Percentiles rank a stretch among this genome's conserved stretches.
Evolutionary conservation across 2,113 vertebrate species (phyloP).

Genomic region (Xenopus borealis): DNA sequence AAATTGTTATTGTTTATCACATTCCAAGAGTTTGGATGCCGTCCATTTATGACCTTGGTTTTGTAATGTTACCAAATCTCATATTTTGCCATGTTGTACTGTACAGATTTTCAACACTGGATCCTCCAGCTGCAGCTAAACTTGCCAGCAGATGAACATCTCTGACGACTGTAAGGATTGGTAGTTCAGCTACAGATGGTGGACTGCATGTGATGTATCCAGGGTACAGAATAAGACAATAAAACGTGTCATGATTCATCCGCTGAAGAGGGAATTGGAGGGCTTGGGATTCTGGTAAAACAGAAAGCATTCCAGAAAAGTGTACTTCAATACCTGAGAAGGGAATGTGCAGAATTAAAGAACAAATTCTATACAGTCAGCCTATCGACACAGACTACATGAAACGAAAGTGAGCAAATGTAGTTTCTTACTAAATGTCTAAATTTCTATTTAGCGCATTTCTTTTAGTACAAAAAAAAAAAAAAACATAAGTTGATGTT

Average conservation of each 20-base stretch:
- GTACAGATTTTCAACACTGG: background rate
- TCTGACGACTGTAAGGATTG: too few species aligned
- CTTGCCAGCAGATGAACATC: too few species aligned
- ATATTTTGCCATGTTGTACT: background rate
- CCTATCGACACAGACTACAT: constrained; percentile 33
- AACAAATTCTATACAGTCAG: constrained; percentile 37
- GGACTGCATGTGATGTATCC: too few species aligned
- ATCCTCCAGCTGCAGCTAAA: background rate
- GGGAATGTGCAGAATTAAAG: constrained; percentile 45
- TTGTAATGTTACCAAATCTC: constrained; percentile 36
- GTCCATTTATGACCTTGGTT: constrained; percentile 3
- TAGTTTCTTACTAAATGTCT: constrained; percentile 28
- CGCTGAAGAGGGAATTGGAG: background rate
- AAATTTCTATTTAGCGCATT: constrained; percentile 32
- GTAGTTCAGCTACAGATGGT: background rate
- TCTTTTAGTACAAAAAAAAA: constrained; percentile 17
- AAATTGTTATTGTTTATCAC: constrained; percentile 2
- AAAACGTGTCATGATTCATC: background rate
- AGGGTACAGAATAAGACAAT: background rate
- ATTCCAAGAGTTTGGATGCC: constrained; percentile 31
- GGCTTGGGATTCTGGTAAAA: constrained; percentile 8
- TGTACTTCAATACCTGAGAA: constrained; percentile 45
- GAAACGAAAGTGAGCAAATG: constrained; percentile 23
- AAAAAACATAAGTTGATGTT: constrained; percentile 3
- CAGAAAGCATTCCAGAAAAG: constrained; percentile 24